phyloP scores from a whole-genome alignment of 2,888 invertebrate genomes.

The Athalia cordata region DNA sequence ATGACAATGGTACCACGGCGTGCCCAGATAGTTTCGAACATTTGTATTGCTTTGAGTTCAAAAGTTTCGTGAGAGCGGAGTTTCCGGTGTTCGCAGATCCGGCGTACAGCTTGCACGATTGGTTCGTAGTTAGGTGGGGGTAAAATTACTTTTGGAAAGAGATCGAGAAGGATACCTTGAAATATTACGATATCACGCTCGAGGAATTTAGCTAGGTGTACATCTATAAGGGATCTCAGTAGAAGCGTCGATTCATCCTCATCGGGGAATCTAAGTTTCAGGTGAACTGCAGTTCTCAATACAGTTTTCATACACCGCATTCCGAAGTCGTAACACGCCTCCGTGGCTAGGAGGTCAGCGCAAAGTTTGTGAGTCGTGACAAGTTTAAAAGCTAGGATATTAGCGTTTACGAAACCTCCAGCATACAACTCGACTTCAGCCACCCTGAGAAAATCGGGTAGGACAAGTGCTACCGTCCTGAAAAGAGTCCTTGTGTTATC shows the following conservation, averaged over 20 bases:
- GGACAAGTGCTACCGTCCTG: slow-evolving; percentile 78
- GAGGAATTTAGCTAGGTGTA: slow-evolving; percentile 77
- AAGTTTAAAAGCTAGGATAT: slow-evolving; percentile 75
- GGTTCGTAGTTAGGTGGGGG: slow-evolving; percentile 73
- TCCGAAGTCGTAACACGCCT: slow-evolving; percentile 76
- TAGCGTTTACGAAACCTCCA: slow-evolving; percentile 76
- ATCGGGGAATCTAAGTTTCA: slow-evolving; percentile 76
- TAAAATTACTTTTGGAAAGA: slow-evolving; percentile 74
- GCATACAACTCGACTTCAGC: slow-evolving; percentile 78
- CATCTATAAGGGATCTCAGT: slow-evolving; percentile 77
- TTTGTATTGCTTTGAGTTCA: slow-evolving; percentile 77
- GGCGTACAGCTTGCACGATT: slow-evolving; percentile 72
- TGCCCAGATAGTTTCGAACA: slow-evolving; percentile 77
- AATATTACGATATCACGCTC: slow-evolving; percentile 75
- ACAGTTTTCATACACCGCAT: slow-evolving; percentile 78
- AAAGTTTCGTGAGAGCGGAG: slow-evolving; percentile 74
- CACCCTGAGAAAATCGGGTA: slow-evolving; percentile 78
- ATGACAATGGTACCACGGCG: slow-evolving; percentile 77
- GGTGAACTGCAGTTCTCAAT: slow-evolving; percentile 75
- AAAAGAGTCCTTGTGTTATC: slow-evolving; percentile 78
- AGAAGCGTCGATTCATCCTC: slow-evolving; percentile 76
- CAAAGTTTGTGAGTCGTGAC: slow-evolving; percentile 76
- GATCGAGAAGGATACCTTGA: slow-evolving; percentile 75
- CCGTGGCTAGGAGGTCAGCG: slow-evolving; percentile 75
- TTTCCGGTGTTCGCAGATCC: slow-evolving; percentile 71